Base-by-base conservation (phyloP, 2,113 vertebrate species). In the Chloropsis cyanopogon region DNA sequence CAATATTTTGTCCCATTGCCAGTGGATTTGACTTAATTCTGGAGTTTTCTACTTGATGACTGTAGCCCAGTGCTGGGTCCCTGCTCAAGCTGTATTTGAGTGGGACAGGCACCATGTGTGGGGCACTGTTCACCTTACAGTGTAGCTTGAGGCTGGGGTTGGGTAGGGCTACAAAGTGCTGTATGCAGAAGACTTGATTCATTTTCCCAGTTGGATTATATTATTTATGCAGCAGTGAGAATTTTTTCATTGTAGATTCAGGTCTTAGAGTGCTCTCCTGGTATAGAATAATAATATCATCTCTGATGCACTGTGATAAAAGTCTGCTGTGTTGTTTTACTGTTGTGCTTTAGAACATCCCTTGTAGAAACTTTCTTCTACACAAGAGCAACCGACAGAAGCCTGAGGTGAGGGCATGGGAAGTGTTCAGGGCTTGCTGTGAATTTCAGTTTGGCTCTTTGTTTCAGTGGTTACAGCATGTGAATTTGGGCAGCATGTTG, bases 351-450 rank as follows among this genome's bases (percentile, higher is more conserved):
- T 93, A 97, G 97, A 97, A 97, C 63, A 81, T 57, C 89, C 91
- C 91, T 83, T 95, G 68, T 95, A 97, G 96, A 96, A 96, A 96
- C 89, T 97, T 96, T 88, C 92, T 90, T 18, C 93, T 92, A 11
- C 86, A 90, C 94, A 96, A 93, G 96, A 97, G 65, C 96, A 97
- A 88, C 88, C 94, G 79, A 47, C 95, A 94, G 93, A 97, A 93
- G 47, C 81, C 73, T 46, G 88, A 97, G 96, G 96, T 96, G 97
- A 97, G 97, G 95, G 84, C 95, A 93, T 95, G 91, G 46, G 44
- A 39, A 86, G 92, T 60, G 68, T 86, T 37, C 57, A 96, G 88
- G 69, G 54, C 20, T 86, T 95, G 96, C 92, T 96, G 92, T 94
- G 96, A 49, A 59, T 68, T 94, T 23, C 35, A 44, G 73, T 73